phyloP scores from a whole-genome alignment of 37 sponge, comb jelly and placozoan genomes.

The Dysidea cf. avara region DNA sequence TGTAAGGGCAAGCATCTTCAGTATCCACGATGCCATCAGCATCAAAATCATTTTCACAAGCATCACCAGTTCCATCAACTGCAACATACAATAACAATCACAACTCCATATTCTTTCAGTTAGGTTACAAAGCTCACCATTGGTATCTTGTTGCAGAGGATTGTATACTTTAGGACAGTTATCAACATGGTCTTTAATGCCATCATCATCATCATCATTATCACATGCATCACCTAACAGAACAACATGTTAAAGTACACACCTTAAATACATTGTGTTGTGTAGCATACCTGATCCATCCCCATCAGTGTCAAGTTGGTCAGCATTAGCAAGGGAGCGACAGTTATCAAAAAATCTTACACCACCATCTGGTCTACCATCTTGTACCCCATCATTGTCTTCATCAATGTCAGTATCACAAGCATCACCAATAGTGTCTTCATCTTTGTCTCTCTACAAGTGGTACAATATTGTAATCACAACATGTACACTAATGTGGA shows the following conservation, averaged over 20 bases:
- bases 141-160: slow-evolving; percentile 51
- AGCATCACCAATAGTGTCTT: slow-evolving; percentile 79
- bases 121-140: slow-evolving; percentile 60
- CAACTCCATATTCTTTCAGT: slow-evolving; percentile 8
- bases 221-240: slow-evolving; percentile 91
- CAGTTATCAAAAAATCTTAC: slow-evolving; percentile 96
- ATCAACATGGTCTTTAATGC: slow-evolving; percentile 64
- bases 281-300: no score
- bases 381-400: slow-evolving; percentile 83
- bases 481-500: neutral
- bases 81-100: no score
- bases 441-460: slow-evolving; percentile 76
- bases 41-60: slow-evolving; percentile 74
- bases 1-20: slow-evolving; percentile 67
- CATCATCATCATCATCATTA: slow-evolving; percentile 86
- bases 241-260: no score
- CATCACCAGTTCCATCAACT: slow-evolving; percentile 80
- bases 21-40: slow-evolving; percentile 69
- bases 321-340: slow-evolving; percentile 49
- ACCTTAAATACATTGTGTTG: no score
- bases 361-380: no score
- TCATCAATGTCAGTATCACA: slow-evolving; percentile 74
- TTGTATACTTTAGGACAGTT: slow-evolving; percentile 77
- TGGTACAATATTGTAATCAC: no score
- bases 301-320: slow-evolving; percentile 75